A percentile compares a stretch with the other conserved stretches of the same genome.
Conservation (phyloP, 1,140 invertebrate species). For the Plectrocnemia conspersa region DNA sequence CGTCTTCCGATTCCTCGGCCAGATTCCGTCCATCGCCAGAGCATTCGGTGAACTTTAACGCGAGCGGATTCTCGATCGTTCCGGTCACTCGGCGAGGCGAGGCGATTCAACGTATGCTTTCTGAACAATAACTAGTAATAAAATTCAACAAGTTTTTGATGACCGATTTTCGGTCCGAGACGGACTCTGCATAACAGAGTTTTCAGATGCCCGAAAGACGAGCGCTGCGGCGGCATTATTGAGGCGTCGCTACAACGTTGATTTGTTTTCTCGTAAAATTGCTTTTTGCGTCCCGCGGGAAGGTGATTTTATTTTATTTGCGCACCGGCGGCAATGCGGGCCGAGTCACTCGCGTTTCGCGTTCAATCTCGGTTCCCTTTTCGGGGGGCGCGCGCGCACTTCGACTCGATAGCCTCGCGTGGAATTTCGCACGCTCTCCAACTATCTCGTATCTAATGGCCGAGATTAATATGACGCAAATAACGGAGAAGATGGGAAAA, state of each 20-base stretch:
- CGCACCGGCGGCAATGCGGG: conserved; percentile 7
- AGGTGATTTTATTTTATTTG: conserved; percentile 30
- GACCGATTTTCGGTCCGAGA: not conserved
- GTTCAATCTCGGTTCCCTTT: not conserved
- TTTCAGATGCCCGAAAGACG: not conserved
- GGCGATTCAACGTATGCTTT: not conserved
- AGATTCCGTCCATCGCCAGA: not conserved
- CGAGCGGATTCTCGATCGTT: not conserved
- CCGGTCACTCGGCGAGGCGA: not conserved
- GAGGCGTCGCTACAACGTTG: conserved; percentile 16
- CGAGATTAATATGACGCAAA: too few relatives aligned
- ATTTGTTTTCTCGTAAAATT: conserved; percentile 35
- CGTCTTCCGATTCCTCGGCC: conserved; percentile 5
- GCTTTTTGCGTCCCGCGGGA: conserved; percentile 31
- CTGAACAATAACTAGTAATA: too few relatives aligned
- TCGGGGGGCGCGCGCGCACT: not conserved
- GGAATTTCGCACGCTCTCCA: too few relatives aligned
- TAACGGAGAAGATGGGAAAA: too few relatives aligned
- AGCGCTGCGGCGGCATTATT: not conserved
- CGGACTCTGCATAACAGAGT: not conserved
- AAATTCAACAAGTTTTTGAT: too few relatives aligned
- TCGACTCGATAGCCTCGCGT: not conserved
- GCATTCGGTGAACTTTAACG: not conserved
- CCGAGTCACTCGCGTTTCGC: not conserved
- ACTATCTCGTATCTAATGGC: too few relatives aligned